Evolutionary conservation across 2,797 vertebrate species (phyloP), one percentile per base, ranked within the genome.

Genomic region (Miichthys miiuy): DNA sequence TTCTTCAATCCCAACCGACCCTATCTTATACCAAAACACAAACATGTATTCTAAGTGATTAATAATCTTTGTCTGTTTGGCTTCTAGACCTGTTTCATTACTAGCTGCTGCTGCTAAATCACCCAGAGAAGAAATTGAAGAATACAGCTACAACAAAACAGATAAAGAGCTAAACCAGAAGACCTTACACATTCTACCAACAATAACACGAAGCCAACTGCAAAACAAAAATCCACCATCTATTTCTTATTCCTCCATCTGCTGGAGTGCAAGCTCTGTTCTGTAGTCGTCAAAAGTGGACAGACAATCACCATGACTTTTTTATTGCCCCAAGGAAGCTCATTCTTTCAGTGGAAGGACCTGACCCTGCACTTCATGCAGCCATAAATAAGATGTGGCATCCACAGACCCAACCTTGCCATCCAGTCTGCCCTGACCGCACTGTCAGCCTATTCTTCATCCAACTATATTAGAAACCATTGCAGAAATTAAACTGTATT

Each of bases 371-470:
- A 92, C 91, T 94, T 91, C 87, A 90, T 79, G 83, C 66, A 81
- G 83, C 87, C 88, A 91, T 94, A 94, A 94, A 95, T 93, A 94
- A 92, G 90, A 91, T 78, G 85, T 87, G 79, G 86, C 88, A 83
- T 90, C 77, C 81, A 83, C 77, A 84, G 78, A 71, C 78, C 72
- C 65, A 82, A 80, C 84, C 82, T 84, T 79, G 72, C 87, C 84
- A 68, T 88, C 76, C 75, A 75, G 80, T 85, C 87, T 84, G 80
- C 81, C 71, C 77, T 72, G 68, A 80, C 67, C 85, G 85, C 73
- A 77, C 88, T 65, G 73, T 84, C 79, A 90, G 82, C 82, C 69
- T 74, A 80, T 76, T 86, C 71, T 70, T 85, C 72, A 79, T 48
- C 64, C 68, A 58, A 17, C 66, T 66, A 48, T 17, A 61, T 62